Evolutionary conservation across 2,888 invertebrate genomes (phyloP), one percentile per base, ranked within the genome.

Genomic region (Papilio demoleus): DNA sequence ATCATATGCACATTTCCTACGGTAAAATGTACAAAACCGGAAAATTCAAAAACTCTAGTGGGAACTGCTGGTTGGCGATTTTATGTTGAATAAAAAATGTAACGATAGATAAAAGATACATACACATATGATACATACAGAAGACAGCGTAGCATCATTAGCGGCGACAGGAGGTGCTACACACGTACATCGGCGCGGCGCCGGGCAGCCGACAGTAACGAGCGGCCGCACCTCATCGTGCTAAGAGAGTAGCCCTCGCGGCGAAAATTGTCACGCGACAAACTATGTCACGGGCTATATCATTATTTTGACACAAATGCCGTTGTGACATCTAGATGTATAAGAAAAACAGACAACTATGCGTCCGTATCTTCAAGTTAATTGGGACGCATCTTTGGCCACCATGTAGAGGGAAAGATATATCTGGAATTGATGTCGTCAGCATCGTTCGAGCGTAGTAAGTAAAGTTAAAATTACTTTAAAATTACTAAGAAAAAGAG

Each of bases 251-350:
- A 87, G 87, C 86, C 91, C 88, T 89, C 76, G 76, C 76, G 76
- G 81, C 83, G 81, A 86, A 88, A 88, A 88, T 88, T 90, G 90
- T 86, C 87, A 89, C 86, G 83, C 82, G 83, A 81, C 85, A 87
- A 90, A 88, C 79, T 88, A 80, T 90, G 88, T 88, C 89, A 89
- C 86, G 82, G 81, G 78, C 77, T 77, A 77, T 81, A 84, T 88
- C 87, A 88, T 90, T 90, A 90, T 85, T 83, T 83, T 74, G 78
- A 80, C 79, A 79, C 71, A 73, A 60, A 64, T 72, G 71, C 67
- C 64, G 68, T 61, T 40, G 61, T 64, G 60, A 73, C 72, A 64
- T 65, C 47, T 65, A 61, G 62, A 22, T 36, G 65, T 68, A 64
- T 66, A 56, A 67, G 36, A 47, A 17, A 36, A n/a, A 12, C 45